Conservation (phyloP, 2,888 invertebrate species). For the Aricia artaxerxes region DNA sequence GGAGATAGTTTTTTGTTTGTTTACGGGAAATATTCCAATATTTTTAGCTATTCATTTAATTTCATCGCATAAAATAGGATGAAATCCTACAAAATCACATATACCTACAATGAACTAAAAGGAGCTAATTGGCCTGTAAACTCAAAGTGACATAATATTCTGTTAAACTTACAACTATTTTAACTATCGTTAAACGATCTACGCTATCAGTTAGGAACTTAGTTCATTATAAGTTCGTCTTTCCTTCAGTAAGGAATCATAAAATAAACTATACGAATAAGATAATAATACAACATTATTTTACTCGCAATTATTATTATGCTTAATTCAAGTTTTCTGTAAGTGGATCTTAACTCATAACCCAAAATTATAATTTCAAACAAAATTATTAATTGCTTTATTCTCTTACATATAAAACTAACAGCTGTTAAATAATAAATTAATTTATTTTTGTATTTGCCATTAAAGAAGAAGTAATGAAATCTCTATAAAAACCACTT, state of each 20-base stretch:
- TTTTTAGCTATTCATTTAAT: too few relatives aligned
- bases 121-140: not conserved
- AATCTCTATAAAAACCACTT: not conserved
- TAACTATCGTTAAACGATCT: not conserved
- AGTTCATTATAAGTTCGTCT: not conserved
- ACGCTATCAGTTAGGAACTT: not conserved
- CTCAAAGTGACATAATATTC: not conserved
- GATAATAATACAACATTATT: too few relatives aligned
- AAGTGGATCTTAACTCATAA: not conserved
- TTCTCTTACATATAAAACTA: not conserved
- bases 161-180: slow-evolving; percentile 6
- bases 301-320: too few relatives aligned
- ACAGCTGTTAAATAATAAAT: not conserved
- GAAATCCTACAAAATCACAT: not conserved
- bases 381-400: not conserved
- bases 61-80: too few relatives aligned
- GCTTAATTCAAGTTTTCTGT: not conserved
- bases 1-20: too few relatives aligned
- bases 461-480: not conserved
- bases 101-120: not conserved
- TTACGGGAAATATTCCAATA: too few relatives aligned
- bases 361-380: not conserved
- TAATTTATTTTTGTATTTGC: not conserved
- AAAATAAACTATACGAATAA: not conserved
- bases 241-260: not conserved